Percentiles rank a stretch among this genome's conserved stretches.
These are phyloP conservation scores for Geothlypis trichas DNA, from an alignment of 2,113 vertebrate genomes.

Conservation along the genomic window DNA sequence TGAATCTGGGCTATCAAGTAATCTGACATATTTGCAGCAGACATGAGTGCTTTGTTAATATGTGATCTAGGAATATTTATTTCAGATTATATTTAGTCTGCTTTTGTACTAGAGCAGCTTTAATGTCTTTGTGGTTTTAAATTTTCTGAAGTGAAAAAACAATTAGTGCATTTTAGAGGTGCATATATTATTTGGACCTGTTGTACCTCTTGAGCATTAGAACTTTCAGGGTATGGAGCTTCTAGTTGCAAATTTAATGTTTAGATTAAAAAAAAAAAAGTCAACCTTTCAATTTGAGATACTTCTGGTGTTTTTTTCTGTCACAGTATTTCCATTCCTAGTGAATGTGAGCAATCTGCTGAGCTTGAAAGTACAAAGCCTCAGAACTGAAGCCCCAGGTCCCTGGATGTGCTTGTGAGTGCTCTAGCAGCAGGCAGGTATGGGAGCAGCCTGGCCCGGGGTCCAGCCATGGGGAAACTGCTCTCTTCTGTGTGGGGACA, in stretches of 20 bases:
- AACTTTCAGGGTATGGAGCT: not conserved
- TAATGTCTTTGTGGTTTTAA: not conserved
- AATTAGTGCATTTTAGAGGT: not conserved
- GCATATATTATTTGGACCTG: not conserved
- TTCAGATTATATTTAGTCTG: not conserved
- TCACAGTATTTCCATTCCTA: not conserved
- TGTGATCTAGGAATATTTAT: not conserved
- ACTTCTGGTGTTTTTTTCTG: not conserved
- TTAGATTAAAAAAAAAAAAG: not conserved
- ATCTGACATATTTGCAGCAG: not conserved
- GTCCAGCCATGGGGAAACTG: not conserved
- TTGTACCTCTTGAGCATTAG: not conserved
- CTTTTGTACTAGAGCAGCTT: not conserved
- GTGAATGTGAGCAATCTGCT: not conserved
- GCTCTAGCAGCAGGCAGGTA: rapidly evolving
- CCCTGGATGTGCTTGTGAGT: not conserved
- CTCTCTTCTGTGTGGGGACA: not conserved
- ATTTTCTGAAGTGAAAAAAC: not conserved
- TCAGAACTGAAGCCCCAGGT: not conserved
- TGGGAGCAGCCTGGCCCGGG: not conserved
- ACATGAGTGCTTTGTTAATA: not conserved
- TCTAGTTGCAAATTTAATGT: not conserved
- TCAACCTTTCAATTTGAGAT: not conserved
- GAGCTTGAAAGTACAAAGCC: not conserved
- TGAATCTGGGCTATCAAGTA: not conserved